Evolutionary conservation across 1,140 invertebrate genomes (phyloP).

Genomic region (Papilio aristodemus): DNA sequence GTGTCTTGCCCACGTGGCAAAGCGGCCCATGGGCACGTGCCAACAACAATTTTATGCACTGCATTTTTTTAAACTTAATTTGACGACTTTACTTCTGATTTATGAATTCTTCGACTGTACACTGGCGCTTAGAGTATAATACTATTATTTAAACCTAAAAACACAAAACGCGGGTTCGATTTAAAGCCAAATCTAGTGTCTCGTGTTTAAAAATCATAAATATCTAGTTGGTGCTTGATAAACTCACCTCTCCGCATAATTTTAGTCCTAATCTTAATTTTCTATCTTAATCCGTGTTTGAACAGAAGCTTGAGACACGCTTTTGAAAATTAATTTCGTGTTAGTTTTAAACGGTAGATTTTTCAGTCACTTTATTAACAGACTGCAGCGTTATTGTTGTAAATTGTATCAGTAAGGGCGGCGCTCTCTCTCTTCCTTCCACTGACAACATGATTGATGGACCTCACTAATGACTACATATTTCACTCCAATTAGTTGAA

Average conservation of each 20-base stretch:
- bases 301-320: too few relatives aligned
- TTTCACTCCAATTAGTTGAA: constrained; percentile 21
- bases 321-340: neutral
- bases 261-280: neutral
- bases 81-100: neutral
- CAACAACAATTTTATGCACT: neutral
- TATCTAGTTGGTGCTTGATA: too few relatives aligned
- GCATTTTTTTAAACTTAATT: neutral
- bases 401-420: constrained; percentile 6
- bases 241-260: neutral
- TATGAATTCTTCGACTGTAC: too few relatives aligned
- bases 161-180: too few relatives aligned
- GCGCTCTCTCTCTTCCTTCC: neutral
- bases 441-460: constrained; percentile 22
- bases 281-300: neutral
- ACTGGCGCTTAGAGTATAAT: neutral
- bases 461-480: constrained; percentile 15
- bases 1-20: neutral
- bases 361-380: neutral
- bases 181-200: too few relatives aligned
- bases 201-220: too few relatives aligned
- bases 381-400: constrained; percentile 6
- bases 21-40: neutral
- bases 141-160: too few relatives aligned
- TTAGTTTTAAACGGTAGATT: neutral